Conservation (phyloP, 2,113 vertebrate genomes). For the Odocoileus hemionus region DNA sequence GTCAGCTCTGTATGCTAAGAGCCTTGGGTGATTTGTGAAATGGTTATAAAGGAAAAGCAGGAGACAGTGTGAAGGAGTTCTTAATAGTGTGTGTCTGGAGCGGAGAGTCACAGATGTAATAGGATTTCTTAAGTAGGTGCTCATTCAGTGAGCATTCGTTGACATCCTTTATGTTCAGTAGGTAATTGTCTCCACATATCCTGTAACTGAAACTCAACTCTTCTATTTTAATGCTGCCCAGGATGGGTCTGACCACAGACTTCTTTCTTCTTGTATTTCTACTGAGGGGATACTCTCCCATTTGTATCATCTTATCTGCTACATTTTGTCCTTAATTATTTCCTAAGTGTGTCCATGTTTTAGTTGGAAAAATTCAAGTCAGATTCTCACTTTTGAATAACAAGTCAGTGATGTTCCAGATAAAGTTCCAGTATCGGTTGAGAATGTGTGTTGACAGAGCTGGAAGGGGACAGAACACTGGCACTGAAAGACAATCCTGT, state of each 20-base stretch:
- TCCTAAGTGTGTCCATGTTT: not conserved
- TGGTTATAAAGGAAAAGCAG: not conserved
- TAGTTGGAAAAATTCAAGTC: slow-evolving; percentile 12
- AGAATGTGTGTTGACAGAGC: not conserved
- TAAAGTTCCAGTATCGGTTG: not conserved
- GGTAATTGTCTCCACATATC: not conserved
- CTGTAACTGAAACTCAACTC: not conserved
- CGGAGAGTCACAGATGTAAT: not conserved
- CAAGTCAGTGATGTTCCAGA: not conserved
- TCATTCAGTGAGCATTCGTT: not conserved
- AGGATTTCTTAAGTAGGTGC: not conserved
- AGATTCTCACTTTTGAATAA: not conserved
- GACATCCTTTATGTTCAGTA: not conserved
- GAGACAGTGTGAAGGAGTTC: not conserved
- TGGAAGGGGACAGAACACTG: not conserved
- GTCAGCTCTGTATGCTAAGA: not conserved
- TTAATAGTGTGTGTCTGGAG: not conserved
- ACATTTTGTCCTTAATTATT: not conserved
- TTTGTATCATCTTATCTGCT: not conserved
- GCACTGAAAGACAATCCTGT: not conserved
- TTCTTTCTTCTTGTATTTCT: not conserved
- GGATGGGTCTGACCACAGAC: not conserved
- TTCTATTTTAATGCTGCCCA: accelerated
- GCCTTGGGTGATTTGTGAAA: not conserved
- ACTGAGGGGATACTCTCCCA: not conserved